A percentile compares a stretch with the other conserved stretches of the same genome.
Evolutionary conservation across 2,888 invertebrate genomes (phyloP).

Genomic region (Thymelicus lineola): DNA sequence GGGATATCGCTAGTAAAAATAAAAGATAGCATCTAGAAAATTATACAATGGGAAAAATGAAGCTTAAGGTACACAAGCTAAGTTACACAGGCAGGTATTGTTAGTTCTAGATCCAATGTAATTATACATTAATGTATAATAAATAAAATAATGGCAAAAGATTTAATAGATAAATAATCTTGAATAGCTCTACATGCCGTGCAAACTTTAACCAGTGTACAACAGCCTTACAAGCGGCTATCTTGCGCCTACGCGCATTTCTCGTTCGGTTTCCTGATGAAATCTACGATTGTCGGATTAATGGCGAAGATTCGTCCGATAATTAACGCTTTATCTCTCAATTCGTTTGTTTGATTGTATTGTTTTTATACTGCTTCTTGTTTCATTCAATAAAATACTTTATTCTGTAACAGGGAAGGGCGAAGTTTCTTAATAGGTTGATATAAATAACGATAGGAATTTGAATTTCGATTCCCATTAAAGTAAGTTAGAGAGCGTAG

Average conservation of each 20-base stretch:
- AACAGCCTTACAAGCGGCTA: constrained; percentile 31
- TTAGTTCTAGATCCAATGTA: too few relatives aligned
- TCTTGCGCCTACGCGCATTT: constrained; percentile 49
- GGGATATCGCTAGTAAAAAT: too few relatives aligned
- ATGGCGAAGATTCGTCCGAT: constrained; percentile 48
- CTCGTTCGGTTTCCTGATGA: constrained; percentile 53
- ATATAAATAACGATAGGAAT: constrained; percentile 26
- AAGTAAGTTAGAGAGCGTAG: constrained; percentile 32
- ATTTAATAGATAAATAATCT: background rate
- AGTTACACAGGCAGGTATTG: too few relatives aligned
- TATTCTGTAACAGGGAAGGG: background rate
- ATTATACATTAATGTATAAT: too few relatives aligned
- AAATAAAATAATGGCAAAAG: background rate
- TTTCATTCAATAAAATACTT: constrained; percentile 6
- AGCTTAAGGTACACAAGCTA: too few relatives aligned
- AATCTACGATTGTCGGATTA: constrained; percentile 55
- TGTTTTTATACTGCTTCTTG: constrained; percentile 27
- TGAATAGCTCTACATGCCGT: background rate
- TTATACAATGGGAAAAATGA: too few relatives aligned
- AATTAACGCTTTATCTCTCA: constrained; percentile 50
- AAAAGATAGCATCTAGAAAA: too few relatives aligned
- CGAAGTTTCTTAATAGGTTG: background rate
- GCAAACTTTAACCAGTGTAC: constrained; percentile 22
- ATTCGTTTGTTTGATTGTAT: constrained; percentile 48
- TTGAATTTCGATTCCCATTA: constrained; percentile 36